Evolutionary conservation across 2,797 vertebrate species (phyloP), one percentile per base, ranked within the genome.

Genomic region (Limnodromus scolopaceus): DNA sequence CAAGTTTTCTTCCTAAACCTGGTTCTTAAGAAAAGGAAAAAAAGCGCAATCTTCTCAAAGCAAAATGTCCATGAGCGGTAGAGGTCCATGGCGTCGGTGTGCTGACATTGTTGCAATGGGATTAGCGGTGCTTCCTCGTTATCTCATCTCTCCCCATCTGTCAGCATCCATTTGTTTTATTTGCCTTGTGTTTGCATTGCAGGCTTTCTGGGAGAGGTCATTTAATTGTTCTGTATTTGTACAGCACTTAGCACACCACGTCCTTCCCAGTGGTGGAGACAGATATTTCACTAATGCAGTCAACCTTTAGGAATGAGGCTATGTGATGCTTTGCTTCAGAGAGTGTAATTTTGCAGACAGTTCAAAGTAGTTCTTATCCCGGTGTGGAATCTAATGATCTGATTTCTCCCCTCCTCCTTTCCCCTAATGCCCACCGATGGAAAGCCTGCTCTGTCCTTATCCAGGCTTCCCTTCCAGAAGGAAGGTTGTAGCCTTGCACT

Each of bases 171-270:
- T 91, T 94, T 72, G 30, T 0, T 39, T 91, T 55, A 91, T 95
- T 89, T 87, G n/a, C 66, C 22, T 48, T 55, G 32, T 83, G 45
- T 89, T 96, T 77, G 6, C 53, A 41, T n/a, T 91, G 51, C 36
- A 70, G 4, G 55, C 71, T 93, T 85, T 96, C 79, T 68, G 48
- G 48, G 72, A 85, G 84, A 91, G 55, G 78, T 89, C 55, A 60
- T 74, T 89, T 77, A 77, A 60, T 91, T 87, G 75, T 87, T 87
- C 60, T 48, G 60, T 85, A 51, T 92, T 89, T 77, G 92, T 83
- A 34, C 57, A 89, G 72, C 76, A n/a, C 64, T 87, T 91, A 53
- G 81, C 51, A 77, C 79, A 36, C 60, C 0, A 2, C 70, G 82
- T 95, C 45, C 84, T 89, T 91, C 57, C 43, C 0, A 0, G 70